These are phyloP conservation scores for Cyrtonyx montezumae DNA, from an alignment of 2,113 vertebrate genomes.

Conservation along the genomic window DNA sequence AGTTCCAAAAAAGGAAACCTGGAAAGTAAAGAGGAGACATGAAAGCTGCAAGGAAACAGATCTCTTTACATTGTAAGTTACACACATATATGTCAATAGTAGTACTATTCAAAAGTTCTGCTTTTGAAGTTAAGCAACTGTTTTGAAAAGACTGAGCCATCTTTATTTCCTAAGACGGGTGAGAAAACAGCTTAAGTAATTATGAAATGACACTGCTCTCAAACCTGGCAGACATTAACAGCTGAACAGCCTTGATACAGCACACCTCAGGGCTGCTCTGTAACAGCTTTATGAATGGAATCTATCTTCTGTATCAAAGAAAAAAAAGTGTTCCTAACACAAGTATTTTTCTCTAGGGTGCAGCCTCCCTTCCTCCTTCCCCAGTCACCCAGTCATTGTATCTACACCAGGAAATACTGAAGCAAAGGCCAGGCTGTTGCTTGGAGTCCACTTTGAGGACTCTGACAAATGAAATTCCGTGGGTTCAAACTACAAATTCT, in stretches of 20 bases:
- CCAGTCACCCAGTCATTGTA: neutral
- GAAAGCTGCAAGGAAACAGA: neutral
- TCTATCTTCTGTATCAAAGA: neutral
- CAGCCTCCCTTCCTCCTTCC: neutral
- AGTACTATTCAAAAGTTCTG: fast-evolving
- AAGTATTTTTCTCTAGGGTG: neutral
- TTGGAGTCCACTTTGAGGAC: neutral
- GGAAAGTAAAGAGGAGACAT: neutral
- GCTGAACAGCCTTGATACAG: fast-evolving
- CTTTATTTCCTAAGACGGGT: neutral
- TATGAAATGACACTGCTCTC: neutral
- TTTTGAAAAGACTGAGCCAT: neutral
- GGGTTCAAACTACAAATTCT: neutral
- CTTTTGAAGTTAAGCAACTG: neutral
- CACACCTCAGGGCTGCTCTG: neutral
- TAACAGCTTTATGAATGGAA: neutral
- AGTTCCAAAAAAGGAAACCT: neutral
- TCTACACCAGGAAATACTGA: fast-evolving
- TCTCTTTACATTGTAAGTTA: neutral
- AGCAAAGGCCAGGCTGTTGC: neutral
- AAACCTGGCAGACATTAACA: neutral
- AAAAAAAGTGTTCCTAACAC: neutral
- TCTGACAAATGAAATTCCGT: neutral
- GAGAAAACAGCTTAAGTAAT: neutral
- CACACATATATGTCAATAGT: neutral